Evolutionary conservation across 1,140 invertebrate species (phyloP).

Genomic region (Arctopsyche grandis): DNA sequence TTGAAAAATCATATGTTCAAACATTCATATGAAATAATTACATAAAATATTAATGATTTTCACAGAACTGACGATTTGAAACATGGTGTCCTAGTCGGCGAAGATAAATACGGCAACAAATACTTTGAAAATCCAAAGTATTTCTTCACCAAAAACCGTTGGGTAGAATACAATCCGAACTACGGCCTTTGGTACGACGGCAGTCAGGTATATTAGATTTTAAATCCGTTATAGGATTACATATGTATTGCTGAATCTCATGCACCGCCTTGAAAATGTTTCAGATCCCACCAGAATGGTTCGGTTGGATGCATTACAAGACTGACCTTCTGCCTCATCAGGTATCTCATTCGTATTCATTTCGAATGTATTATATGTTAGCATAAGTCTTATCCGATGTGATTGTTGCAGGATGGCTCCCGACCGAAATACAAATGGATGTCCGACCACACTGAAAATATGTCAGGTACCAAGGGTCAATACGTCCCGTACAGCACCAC

Average conservation of each 20-base stretch:
- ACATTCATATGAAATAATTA: no score
- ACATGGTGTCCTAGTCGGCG: slow-evolving; percentile 87
- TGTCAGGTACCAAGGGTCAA: slow-evolving; percentile 79
- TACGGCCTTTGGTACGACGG: slow-evolving; percentile 89
- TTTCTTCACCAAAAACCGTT: slow-evolving; percentile 92
- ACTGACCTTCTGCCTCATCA: slow-evolving; percentile 78
- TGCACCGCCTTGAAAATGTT: not conserved
- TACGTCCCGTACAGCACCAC: slow-evolving; percentile 94
- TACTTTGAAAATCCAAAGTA: slow-evolving; percentile 94
- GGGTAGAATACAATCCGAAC: slow-evolving; percentile 88
- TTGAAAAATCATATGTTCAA: no score
- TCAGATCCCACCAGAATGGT: slow-evolving; percentile 92
- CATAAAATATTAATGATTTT: no score
- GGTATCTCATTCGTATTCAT: slow-evolving; percentile 55
- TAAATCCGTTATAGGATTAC: not conserved
- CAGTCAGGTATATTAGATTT: slow-evolving; percentile 71
- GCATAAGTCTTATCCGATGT: not conserved
- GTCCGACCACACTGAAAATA: slow-evolving; percentile 83
- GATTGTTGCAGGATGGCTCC: slow-evolving; percentile 70
- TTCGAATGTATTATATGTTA: slow-evolving; percentile 1
- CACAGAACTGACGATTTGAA: slow-evolving; percentile 88
- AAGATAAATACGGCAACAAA: slow-evolving; percentile 95
- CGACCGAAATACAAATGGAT: slow-evolving; percentile 89
- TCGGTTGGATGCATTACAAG: slow-evolving; percentile 86
- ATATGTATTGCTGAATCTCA: no score